phyloP scores from a whole-genome alignment of 2,888 invertebrate genomes.

The Agriopis marginaria region DNA sequence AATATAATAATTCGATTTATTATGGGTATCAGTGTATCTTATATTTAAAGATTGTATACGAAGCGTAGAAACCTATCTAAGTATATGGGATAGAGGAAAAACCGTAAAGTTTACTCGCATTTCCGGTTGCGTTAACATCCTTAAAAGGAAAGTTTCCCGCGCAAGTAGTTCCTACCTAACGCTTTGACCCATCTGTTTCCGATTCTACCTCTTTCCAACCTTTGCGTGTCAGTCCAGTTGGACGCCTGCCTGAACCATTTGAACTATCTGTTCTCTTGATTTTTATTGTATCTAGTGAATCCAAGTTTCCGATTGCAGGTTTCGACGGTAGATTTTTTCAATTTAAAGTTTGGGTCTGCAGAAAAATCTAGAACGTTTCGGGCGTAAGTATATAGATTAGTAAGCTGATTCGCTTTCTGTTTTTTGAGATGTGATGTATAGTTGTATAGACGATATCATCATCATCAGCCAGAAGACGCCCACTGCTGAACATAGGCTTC shows the following conservation, averaged over 20 bases:
- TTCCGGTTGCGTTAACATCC: constrained; percentile 22
- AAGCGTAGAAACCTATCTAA: constrained; percentile 9
- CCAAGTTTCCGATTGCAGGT: constrained; percentile 18
- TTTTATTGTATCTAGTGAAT: constrained; percentile 55
- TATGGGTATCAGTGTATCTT: background rate
- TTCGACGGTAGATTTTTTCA: background rate
- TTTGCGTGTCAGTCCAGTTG: constrained; percentile 17
- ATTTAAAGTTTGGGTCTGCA: background rate
- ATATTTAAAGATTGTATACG: constrained; percentile 1
- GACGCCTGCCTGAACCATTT: constrained; percentile 46
- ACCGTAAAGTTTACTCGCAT: constrained; percentile 23
- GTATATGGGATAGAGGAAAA: constrained; percentile 12
- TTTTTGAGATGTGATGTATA: too few relatives aligned
- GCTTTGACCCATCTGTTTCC: constrained; percentile 26
- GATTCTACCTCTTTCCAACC: constrained; percentile 20
- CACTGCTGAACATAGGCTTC: too few relatives aligned
- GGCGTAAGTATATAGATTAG: background rate
- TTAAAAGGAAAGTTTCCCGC: constrained; percentile 23
- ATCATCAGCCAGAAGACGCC: too few relatives aligned
- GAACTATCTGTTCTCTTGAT: constrained; percentile 63
- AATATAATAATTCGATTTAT: too few relatives aligned
- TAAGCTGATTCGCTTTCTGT: background rate
- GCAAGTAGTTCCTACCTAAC: constrained; percentile 13
- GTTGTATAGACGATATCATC: too few relatives aligned
- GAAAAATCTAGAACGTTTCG: background rate